Evolutionary conservation across 2,797 vertebrate species (phyloP).

Genomic region (Galagoides demidoff): DNA sequence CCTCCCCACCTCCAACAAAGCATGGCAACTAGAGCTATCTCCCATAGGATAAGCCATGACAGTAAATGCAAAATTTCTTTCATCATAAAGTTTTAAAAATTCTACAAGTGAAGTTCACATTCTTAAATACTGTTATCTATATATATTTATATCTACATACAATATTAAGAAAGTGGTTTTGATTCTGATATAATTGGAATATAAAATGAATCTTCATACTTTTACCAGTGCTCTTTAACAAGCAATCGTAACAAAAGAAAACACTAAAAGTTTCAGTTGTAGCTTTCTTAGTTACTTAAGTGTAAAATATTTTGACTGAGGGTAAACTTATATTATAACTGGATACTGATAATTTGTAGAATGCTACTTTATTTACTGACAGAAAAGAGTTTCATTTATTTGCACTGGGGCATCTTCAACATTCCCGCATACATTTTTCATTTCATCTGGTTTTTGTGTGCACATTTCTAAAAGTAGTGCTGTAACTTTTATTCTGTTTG

Average conservation of each 20-base stretch:
- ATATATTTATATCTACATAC: background rate
- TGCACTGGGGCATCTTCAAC: background rate
- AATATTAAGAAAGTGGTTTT: conserved; percentile 29
- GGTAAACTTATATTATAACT: background rate
- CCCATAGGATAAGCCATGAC: conserved; percentile 66
- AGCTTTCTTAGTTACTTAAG: conserved; percentile 51
- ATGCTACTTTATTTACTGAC: conserved; percentile 1
- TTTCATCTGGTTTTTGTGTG: background rate
- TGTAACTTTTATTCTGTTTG: background rate
- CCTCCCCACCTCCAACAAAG: conserved; percentile 70
- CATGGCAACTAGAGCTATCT: conserved; percentile 78
- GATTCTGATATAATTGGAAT: conserved; percentile 67
- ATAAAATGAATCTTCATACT: conserved; percentile 62
- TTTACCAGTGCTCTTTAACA: conserved; percentile 43
- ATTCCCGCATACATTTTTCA: background rate
- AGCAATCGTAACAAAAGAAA: conserved; percentile 78
- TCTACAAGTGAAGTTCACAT: conserved; percentile 1
- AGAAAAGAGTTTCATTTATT: background rate
- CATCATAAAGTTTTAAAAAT: conserved; percentile 36
- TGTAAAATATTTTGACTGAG: background rate
- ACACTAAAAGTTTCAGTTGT: conserved; percentile 43
- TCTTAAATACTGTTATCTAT: background rate
- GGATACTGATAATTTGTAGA: background rate
- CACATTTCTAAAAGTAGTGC: conserved; percentile 10
- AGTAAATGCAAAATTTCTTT: conserved; percentile 61